Evolutionary conservation across 2,113 vertebrate species (phyloP).

Genomic region (Deroptyus accipitrinus): DNA sequence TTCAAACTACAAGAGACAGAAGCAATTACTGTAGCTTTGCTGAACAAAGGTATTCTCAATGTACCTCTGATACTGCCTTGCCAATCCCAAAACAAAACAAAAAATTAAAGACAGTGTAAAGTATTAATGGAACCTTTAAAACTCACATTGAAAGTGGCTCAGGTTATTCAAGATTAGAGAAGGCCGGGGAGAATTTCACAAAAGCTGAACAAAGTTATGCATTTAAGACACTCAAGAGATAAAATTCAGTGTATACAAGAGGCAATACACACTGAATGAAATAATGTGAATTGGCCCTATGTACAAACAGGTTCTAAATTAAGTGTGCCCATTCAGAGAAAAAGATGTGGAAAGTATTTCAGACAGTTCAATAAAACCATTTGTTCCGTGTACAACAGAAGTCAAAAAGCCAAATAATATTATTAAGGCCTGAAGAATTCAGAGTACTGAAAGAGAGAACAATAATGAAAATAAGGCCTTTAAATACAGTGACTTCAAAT

Average conservation of each 20-base stretch:
- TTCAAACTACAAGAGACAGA: conserved; percentile 68
- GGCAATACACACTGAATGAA: conserved; percentile 7
- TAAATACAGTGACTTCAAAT: conserved; percentile 19
- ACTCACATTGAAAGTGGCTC: neutral
- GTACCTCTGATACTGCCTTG: conserved; percentile 39
- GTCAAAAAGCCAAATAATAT: conserved; percentile 21
- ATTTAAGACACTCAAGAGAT: conserved; percentile 40
- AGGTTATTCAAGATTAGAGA: conserved; percentile 54
- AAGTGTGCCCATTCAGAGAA: conserved; percentile 47
- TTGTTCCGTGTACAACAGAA: neutral
- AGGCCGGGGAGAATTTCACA: neutral
- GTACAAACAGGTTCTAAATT: conserved; percentile 55
- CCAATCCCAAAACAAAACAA: conserved; percentile 66
- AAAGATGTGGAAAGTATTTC: conserved; percentile 40
- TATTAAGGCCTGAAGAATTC: conserved; percentile 35
- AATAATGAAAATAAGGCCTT: conserved; percentile 27
- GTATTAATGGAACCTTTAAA: conserved; percentile 61
- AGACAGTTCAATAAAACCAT: conserved; percentile 53
- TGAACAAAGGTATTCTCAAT: conserved; percentile 62
- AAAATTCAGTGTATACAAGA: conserved; percentile 43
- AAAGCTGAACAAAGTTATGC: conserved; percentile 35
- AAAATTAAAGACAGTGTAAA: conserved; percentile 57
- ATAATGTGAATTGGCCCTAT: conserved; percentile 13
- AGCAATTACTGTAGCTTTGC: conserved; percentile 61
- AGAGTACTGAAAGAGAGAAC: neutral